phyloP scores from a whole-genome alignment of 2,797 vertebrate genomes.

The Parauchenoglanis punctatus region DNA sequence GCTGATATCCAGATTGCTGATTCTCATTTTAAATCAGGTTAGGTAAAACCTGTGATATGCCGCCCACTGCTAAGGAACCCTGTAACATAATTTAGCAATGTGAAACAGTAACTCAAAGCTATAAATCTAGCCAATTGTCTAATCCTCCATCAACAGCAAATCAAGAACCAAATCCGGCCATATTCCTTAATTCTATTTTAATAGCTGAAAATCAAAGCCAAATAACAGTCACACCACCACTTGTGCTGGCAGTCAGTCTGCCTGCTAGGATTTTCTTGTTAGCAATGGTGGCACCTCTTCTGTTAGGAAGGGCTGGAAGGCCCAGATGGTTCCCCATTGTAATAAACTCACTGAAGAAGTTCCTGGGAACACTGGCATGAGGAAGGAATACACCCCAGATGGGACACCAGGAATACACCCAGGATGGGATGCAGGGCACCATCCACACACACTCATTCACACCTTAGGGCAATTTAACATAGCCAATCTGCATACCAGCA shows the following conservation, averaged over 20 bases:
- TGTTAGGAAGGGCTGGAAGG: not conserved
- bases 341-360: not conserved
- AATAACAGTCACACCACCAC: not conserved
- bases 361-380: not conserved
- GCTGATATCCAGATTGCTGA: not conserved
- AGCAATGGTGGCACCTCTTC: not conserved
- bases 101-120: not conserved
- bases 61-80: not conserved
- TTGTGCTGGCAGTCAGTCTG: not conserved
- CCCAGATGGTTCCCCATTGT: slow-evolving; percentile 3
- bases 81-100: not conserved
- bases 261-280: not conserved
- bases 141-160: not conserved
- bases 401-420: too few relatives aligned
- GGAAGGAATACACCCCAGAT: not conserved
- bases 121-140: not conserved
- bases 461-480: not conserved
- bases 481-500: not conserved
- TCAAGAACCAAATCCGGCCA: not conserved
- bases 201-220: not conserved
- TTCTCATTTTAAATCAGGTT: not conserved
- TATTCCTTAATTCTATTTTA: not conserved
- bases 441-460: not conserved
- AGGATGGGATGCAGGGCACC: not conserved
- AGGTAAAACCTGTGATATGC: not conserved